These are phyloP conservation scores for Philopedon plagiatum DNA, from an alignment of 2,888 invertebrate species.

Conservation along the genomic window DNA sequence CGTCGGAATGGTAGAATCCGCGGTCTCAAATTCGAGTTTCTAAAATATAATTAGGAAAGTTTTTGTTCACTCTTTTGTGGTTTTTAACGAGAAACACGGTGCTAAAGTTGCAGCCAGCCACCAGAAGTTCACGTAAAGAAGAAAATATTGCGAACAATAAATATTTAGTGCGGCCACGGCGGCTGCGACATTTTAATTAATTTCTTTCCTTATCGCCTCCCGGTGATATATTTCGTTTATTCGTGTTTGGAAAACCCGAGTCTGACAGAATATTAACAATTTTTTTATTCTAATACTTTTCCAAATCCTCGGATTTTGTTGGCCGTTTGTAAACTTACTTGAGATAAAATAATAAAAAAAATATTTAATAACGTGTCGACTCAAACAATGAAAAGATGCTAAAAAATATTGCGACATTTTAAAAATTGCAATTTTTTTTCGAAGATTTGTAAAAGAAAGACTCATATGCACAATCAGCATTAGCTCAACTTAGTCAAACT, in stretches of 20 bases:
- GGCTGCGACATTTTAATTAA: slow-evolving; percentile 60
- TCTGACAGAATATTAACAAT: slow-evolving; percentile 59
- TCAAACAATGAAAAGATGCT: no score
- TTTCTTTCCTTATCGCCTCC: slow-evolving; percentile 61
- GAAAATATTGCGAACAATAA: slow-evolving; percentile 58
- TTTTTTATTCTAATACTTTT: slow-evolving; percentile 25
- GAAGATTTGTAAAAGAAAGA: no score
- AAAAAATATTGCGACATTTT: no score
- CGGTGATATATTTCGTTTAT: slow-evolving; percentile 61
- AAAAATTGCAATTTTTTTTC: no score
- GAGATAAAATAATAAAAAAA: no score
- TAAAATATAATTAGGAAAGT: slow-evolving; percentile 23
- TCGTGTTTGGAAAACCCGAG: slow-evolving; percentile 58
- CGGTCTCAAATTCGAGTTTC: slow-evolving; percentile 14
- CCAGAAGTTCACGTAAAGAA: slow-evolving; percentile 44
- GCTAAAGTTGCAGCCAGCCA: slow-evolving; percentile 20
- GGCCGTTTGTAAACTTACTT: neutral
- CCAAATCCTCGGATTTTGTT: neutral
- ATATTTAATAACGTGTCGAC: no score
- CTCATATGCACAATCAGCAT: slow-evolving; percentile 4
- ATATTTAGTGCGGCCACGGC: slow-evolving; percentile 57
- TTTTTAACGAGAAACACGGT: slow-evolving; percentile 37
- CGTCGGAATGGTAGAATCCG: slow-evolving; percentile 12
- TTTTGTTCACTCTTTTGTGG: slow-evolving; percentile 22
- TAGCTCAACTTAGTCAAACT: neutral